phyloP scores from a whole-genome alignment of 1,140 invertebrate species.

The Drosophila kepulauana region DNA sequence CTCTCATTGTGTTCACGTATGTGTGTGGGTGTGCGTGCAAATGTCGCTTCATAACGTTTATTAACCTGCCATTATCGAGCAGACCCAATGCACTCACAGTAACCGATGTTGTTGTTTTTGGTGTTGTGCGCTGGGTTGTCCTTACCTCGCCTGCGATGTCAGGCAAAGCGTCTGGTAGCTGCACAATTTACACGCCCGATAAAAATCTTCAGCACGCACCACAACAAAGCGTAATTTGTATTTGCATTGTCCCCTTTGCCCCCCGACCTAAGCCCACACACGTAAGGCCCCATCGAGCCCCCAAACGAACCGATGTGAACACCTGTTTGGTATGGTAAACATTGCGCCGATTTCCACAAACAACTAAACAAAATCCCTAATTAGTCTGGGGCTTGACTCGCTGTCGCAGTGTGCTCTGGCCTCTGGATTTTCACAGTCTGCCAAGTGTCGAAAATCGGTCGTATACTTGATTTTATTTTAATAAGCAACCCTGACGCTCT shows the following conservation, averaged over 20 bases:
- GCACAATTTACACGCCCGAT: slow-evolving; percentile 66
- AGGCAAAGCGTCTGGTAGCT: slow-evolving; percentile 38
- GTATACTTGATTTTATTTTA: slow-evolving; percentile 75
- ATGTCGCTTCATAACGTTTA: slow-evolving; percentile 73
- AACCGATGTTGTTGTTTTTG: neutral
- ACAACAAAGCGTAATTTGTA: slow-evolving; percentile 54
- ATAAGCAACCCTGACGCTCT: slow-evolving; percentile 61
- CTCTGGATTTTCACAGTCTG: neutral
- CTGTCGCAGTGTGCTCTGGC: neutral
- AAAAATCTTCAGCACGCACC: slow-evolving; percentile 73
- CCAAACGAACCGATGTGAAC: neutral
- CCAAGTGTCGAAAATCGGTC: slow-evolving; percentile 52
- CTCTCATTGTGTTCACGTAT: neutral
- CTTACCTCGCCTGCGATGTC: slow-evolving; percentile 6
- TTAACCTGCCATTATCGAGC: slow-evolving; percentile 75
- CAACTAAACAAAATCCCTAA: slow-evolving; percentile 51
- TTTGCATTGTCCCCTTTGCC: slow-evolving; percentile 24
- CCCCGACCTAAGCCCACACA: neutral
- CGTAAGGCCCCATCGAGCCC: neutral
- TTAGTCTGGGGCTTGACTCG: slow-evolving; percentile 48
- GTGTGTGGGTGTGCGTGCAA: slow-evolving; percentile 28
- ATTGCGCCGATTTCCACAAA: slow-evolving; percentile 28
- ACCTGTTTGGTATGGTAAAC: slow-evolving; percentile 34
- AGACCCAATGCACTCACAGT: slow-evolving; percentile 47
- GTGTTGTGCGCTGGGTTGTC: neutral